Conservation (phyloP, 2,888 invertebrate genomes). For the Axea sp. region DNA sequence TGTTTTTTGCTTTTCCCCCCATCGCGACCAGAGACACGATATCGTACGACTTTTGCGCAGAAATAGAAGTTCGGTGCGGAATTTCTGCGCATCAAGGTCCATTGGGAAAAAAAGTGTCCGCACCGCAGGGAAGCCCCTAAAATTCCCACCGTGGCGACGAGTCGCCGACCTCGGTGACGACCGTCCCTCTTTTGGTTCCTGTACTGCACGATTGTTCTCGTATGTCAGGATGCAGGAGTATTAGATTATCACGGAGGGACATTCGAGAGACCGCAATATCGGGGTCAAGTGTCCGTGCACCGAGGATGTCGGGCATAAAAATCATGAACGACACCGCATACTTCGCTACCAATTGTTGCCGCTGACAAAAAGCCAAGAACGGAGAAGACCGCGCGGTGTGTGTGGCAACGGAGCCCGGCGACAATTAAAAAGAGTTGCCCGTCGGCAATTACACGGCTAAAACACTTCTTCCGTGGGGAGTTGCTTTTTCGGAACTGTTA, state of each 20-base stretch:
- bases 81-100: slow-evolving; percentile 34
- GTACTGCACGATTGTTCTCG: slow-evolving; percentile 59
- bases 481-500: slow-evolving; percentile 26
- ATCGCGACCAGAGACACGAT: slow-evolving; percentile 12
- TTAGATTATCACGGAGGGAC: slow-evolving; percentile 59
- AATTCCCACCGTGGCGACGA: slow-evolving; percentile 52
- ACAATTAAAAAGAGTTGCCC: slow-evolving; percentile 2
- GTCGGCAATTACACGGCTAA: slow-evolving; percentile 19
- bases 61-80: slow-evolving; percentile 32
- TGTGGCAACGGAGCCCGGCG: neutral
- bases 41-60: slow-evolving; percentile 9
- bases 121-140: slow-evolving; percentile 61
- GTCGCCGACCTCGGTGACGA: slow-evolving; percentile 41
- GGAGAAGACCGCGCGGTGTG: neutral
- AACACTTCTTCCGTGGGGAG: too few relatives aligned
- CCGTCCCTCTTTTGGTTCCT: slow-evolving; percentile 51
- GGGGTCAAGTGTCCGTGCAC: slow-evolving; percentile 72
- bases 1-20: too few relatives aligned
- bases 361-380: too few relatives aligned
- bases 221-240: slow-evolving; percentile 62
- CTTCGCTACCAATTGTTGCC: slow-evolving; percentile 37
- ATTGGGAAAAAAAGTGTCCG: slow-evolving; percentile 33
- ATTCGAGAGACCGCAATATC: slow-evolving; percentile 66
- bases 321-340: slow-evolving; percentile 58
- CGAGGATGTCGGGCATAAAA: slow-evolving; percentile 68